phyloP scores from a whole-genome alignment of 2,888 invertebrate genomes.

The Agrotis segetum region DNA sequence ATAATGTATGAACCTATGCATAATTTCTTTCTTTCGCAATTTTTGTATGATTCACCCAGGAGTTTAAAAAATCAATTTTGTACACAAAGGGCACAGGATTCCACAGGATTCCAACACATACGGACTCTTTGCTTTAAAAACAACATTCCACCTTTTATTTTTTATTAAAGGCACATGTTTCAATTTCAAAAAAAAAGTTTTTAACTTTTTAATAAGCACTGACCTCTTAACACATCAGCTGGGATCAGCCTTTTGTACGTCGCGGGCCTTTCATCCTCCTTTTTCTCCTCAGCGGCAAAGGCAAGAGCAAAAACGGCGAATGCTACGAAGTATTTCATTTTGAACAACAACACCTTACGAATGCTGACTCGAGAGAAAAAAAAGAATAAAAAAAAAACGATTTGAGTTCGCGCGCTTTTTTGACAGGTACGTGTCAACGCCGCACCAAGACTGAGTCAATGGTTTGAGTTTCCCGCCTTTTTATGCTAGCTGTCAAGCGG shows the following conservation, averaged over 20 bases:
- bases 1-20: not conserved
- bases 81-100: not conserved
- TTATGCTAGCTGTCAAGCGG: constrained; percentile 79
- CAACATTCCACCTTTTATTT: not conserved
- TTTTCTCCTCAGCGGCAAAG: constrained; percentile 90
- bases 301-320: constrained; percentile 89
- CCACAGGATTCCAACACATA: constrained; percentile 7
- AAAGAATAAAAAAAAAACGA: constrained; percentile 70
- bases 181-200: constrained; percentile 21
- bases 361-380: constrained; percentile 73
- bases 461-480: constrained; percentile 79
- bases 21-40: not conserved
- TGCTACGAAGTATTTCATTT: constrained; percentile 91
- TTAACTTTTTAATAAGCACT: constrained; percentile 72
- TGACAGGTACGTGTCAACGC: constrained; percentile 77
- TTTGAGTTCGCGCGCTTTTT: constrained; percentile 75
- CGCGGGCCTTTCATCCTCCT: constrained; percentile 92
- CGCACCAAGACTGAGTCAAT: constrained; percentile 85
- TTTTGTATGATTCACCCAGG: not conserved
- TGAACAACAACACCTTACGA: constrained; percentile 74
- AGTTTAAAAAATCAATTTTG: not conserved
- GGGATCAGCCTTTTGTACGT: constrained; percentile 96
- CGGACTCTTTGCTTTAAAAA: not conserved
- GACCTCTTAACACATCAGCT: constrained; percentile 97
- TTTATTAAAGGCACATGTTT: not conserved